Evolutionary conservation across 1,140 invertebrate genomes (phyloP).

Genomic region (Neuroterus valhalla): DNA sequence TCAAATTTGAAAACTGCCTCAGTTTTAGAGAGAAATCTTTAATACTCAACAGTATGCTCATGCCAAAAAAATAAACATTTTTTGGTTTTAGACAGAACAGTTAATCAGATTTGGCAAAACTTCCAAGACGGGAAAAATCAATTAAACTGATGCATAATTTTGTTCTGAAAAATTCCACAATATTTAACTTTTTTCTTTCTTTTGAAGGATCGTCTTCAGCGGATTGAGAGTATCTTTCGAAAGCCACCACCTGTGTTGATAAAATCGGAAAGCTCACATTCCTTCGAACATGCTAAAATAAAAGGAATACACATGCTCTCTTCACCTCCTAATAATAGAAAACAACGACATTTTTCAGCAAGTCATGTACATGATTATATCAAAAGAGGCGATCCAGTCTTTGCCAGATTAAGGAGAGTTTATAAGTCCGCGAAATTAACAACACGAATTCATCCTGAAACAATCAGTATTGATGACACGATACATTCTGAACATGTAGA

Average conservation of each 20-base stretch:
- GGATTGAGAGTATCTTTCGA: not conserved
- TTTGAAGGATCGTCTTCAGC: not conserved
- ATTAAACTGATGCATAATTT: no score
- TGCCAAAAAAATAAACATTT: no score
- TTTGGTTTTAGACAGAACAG: no score
- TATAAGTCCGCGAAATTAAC: not conserved
- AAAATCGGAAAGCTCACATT: not conserved
- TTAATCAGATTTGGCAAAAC: no score
- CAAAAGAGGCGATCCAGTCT: not conserved
- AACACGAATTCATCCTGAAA: not conserved
- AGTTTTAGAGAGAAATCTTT: no score
- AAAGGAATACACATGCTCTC: not conserved
- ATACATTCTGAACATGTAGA: slow-evolving; percentile 50
- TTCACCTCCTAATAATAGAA: not conserved
- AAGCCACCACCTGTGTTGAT: not conserved
- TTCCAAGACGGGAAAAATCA: no score
- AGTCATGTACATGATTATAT: slow-evolving; percentile 9
- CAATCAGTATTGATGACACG: not conserved
- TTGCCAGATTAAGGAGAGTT: not conserved
- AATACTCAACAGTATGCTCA: no score
- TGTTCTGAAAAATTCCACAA: no score
- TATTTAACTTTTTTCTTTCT: not conserved
- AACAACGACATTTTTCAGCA: slow-evolving; percentile 6
- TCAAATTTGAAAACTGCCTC: no score
- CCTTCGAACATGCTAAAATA: not conserved